These are phyloP conservation scores for Piscicola geometra DNA, from an alignment of 2,888 invertebrate genomes.

Conservation along the genomic window DNA sequence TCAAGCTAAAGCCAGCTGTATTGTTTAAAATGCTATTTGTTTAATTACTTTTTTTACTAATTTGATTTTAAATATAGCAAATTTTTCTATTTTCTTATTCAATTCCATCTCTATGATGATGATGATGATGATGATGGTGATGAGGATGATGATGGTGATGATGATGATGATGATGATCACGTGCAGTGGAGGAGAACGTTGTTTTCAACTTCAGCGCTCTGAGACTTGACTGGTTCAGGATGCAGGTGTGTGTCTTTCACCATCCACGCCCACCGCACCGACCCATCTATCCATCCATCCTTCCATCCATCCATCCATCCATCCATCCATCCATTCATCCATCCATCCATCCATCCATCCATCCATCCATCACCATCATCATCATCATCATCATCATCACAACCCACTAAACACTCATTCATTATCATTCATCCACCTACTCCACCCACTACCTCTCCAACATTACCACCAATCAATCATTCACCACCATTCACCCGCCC, in stretches of 20 bases:
- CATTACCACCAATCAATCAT: background rate
- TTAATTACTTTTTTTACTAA: background rate
- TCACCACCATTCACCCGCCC: too few relatives aligned
- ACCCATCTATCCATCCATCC: too few relatives aligned
- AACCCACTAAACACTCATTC: too few relatives aligned
- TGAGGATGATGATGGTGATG: background rate
- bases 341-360: too few relatives aligned
- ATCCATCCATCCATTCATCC: too few relatives aligned
- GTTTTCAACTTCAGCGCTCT: conserved; percentile 91
- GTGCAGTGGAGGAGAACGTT: conserved; percentile 84
- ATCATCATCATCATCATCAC: background rate
- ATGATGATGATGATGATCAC: background rate
- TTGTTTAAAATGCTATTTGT: background rate
- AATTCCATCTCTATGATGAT: background rate
- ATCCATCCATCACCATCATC: too few relatives aligned
- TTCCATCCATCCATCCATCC: too few relatives aligned
- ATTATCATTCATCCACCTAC: background rate
- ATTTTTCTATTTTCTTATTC: background rate
- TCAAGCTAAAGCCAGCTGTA: background rate
- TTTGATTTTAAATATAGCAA: background rate
- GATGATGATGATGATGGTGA: conserved; percentile 6
- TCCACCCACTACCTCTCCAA: background rate
- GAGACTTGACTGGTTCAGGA: conserved; percentile 91
- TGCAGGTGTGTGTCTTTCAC: too few relatives aligned
- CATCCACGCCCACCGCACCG: too few relatives aligned